Base-by-base conservation (phyloP, 2,113 vertebrate species). In the Nycticryphes semicollaris region DNA sequence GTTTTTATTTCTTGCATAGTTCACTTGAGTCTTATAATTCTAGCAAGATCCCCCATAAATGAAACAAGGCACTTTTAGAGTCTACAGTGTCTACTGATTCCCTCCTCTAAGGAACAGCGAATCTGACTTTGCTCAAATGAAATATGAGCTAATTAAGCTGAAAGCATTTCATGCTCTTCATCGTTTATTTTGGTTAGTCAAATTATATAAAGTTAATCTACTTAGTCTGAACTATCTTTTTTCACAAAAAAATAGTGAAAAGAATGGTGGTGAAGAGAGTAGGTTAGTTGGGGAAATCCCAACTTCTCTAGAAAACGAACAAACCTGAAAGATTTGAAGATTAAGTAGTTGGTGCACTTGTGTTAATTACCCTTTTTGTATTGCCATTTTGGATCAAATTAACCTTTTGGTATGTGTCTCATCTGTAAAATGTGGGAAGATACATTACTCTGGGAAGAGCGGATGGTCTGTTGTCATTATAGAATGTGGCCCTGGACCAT, bases 1-100 rank as follows among this genome's bases (percentile, higher is more conserved):
- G 96, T 84, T 98, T 98, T 98, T 98, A 98, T 98, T 97, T 97
- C 97, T 97, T 97, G 72, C 94, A 73, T 77, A 86, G 95, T 89
- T 97, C 94, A 73, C 84, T 97, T 57, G 69, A 93, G 86, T 91
- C 80, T 95, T 97, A 95, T 67, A 93, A 77, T 84, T 96, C 94
- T 81, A 94, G 96, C 63, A 95, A 97, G 92, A 97, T 94, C 75
- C 24, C 12, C 39, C 91, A 94, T 96, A 97, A 94, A 97, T 78
- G 90, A 97, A 96, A 92, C 89, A 90, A 94, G 84, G 92, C 95
- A 83, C 2, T 94, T 78, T 68, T 68, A 31, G 68, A 60, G 53
- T 73, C 91, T 82, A 53, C 30, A 59, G 79, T 85, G 84, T 86
- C 82, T 96, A 5, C 59, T 69, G 79, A 59, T 87, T 48, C 24